Evolutionary conservation across 2,113 vertebrate genomes (phyloP).

Genomic region (Coregonus clupeaformis): DNA sequence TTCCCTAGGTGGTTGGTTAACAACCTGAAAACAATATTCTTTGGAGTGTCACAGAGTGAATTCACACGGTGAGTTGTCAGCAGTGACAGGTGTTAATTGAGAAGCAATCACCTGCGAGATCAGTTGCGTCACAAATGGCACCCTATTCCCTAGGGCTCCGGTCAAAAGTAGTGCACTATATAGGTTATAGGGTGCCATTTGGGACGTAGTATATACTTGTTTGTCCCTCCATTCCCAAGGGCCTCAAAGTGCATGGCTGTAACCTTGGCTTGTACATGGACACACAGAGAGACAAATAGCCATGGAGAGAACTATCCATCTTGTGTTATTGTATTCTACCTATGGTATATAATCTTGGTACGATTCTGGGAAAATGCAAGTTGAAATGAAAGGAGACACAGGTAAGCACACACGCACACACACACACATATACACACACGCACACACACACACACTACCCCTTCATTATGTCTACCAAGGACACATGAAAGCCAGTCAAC

Average conservation of each 20-base stretch:
- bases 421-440: background rate
- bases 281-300: background rate
- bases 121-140: background rate
- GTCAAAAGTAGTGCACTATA: background rate
- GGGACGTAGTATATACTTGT: background rate
- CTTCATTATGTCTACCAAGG: too few relatives aligned
- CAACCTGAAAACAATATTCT: constrained; percentile 35
- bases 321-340: too few relatives aligned
- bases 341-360: too few relatives aligned
- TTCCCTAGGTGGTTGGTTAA: constrained; percentile 38
- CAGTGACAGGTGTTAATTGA: constrained; percentile 64
- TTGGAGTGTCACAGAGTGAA: constrained; percentile 44
- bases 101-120: constrained; percentile 50
- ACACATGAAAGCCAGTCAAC: too few relatives aligned
- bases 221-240: constrained; percentile 16
- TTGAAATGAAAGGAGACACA: too few relatives aligned
- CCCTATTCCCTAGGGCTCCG: background rate
- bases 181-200: background rate
- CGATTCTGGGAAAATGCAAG: too few relatives aligned
- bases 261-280: constrained; percentile 11
- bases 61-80: constrained; percentile 37
- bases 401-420: too few relatives aligned
- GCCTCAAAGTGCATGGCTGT: background rate
- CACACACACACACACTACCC: background rate
- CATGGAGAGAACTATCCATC: too few relatives aligned